Evolutionary conservation across 2,888 invertebrate species (phyloP).

Genomic region (Cheilosia urbana): DNA sequence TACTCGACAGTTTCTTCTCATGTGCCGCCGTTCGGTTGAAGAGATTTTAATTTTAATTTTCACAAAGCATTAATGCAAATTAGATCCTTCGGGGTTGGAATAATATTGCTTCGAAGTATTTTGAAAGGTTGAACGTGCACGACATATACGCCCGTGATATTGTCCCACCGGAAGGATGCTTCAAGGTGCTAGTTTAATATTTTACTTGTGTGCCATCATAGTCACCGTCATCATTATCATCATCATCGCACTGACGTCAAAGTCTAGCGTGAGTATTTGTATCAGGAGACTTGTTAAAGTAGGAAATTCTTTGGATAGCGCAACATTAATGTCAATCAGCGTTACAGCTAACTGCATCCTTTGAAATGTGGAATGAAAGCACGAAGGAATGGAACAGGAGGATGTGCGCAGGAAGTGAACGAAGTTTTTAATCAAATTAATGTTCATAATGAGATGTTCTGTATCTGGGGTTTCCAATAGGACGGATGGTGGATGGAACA

Average conservation of each 20-base stretch:
- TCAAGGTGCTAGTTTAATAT: slow-evolving; percentile 45
- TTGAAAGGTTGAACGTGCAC: slow-evolving; percentile 44
- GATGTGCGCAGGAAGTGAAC: slow-evolving; percentile 24
- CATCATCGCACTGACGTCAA: slow-evolving; percentile 39
- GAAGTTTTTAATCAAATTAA: slow-evolving; percentile 70
- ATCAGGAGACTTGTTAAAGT: slow-evolving; percentile 52
- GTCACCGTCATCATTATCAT: slow-evolving; percentile 24
- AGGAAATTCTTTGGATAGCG: slow-evolving; percentile 48
- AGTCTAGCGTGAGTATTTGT: slow-evolving; percentile 47
- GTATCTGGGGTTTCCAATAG: slow-evolving; percentile 1
- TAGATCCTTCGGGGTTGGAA: slow-evolving; percentile 71
- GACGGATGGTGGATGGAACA: not conserved
- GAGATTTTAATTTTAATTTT: slow-evolving; percentile 73
- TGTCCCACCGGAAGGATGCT: slow-evolving; percentile 9
- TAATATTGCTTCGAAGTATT: slow-evolving; percentile 69
- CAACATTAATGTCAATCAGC: slow-evolving; percentile 65
- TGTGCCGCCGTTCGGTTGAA: slow-evolving; percentile 40
- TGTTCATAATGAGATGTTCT: slow-evolving; percentile 55
- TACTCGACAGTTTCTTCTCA: slow-evolving; percentile 3
- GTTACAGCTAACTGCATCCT: slow-evolving; percentile 67
- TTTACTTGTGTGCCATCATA: slow-evolving; percentile 45
- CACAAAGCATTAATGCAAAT: slow-evolving; percentile 73
- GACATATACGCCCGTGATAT: slow-evolving; percentile 28
- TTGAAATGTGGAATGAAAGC: slow-evolving; percentile 46
- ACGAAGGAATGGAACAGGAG: slow-evolving; percentile 14